phyloP scores from a whole-genome alignment of 92 coral and sea anemone species.

The Bergia puertoricense region DNA sequence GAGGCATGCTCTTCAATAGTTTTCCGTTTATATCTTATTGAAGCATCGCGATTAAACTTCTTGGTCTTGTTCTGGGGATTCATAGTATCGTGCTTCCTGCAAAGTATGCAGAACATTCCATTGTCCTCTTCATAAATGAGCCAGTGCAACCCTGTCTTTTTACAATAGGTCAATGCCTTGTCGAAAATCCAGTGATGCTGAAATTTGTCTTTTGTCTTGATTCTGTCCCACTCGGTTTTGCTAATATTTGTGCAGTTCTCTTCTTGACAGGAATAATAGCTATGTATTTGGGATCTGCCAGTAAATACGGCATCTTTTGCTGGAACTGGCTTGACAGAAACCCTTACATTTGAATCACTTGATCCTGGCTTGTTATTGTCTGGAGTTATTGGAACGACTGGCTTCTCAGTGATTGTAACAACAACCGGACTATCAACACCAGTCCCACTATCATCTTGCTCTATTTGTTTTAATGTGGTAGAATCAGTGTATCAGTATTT shows the following conservation, averaged over 20 bases:
- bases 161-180: neutral
- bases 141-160: conserved; percentile 39
- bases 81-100: conserved; percentile 16
- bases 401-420: conserved; percentile 1
- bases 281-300: neutral
- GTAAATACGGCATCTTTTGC: conserved; percentile 11
- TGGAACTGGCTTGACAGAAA: conserved; percentile 27
- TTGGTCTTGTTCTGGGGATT: conserved; percentile 45
- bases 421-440: conserved; percentile 1
- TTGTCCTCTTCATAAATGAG: conserved; percentile 27
- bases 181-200: conserved; percentile 45
- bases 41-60: conserved; percentile 38
- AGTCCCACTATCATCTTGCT: neutral
- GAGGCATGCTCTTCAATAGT: conserved; percentile 35
- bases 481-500: conserved; percentile 12
- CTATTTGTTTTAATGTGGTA: conserved; percentile 8
- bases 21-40: conserved; percentile 39
- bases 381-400: conserved; percentile 1
- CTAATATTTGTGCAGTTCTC: conserved; percentile 18
- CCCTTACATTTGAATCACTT: conserved; percentile 9
- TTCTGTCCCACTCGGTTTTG: neutral
- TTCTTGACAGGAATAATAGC: conserved; percentile 27
- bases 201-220: conserved; percentile 26
- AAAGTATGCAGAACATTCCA: conserved; percentile 44
- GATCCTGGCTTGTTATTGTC: conserved; percentile 11